Evolutionary conservation across 1,140 invertebrate genomes (phyloP).

Genomic region (Saccostrea echinata): DNA sequence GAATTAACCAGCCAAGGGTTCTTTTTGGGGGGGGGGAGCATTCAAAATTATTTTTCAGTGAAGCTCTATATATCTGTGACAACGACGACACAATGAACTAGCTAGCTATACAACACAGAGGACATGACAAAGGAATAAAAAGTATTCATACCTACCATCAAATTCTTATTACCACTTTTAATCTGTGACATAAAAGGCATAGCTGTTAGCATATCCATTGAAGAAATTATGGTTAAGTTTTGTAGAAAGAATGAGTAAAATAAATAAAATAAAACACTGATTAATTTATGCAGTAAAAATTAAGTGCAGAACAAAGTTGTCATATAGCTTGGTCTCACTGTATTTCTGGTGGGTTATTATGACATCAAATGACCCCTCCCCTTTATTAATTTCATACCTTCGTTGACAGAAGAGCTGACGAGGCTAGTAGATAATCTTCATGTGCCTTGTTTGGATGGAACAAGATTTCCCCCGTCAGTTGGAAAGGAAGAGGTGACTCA

Average conservation of each 20-base stretch:
- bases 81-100: background rate
- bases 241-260: no score
- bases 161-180: background rate
- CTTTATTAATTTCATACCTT: slow-evolving; percentile 4
- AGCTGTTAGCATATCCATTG: background rate
- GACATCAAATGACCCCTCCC: background rate
- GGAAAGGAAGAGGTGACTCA: background rate
- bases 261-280: no score
- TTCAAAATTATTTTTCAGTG: background rate
- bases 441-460: slow-evolving; percentile 16
- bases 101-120: background rate
- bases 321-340: no score
- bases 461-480: slow-evolving; percentile 12
- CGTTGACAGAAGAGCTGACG: background rate
- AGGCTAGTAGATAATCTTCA: slow-evolving; percentile 32
- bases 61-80: background rate
- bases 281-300: no score
- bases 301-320: no score
- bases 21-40: no score
- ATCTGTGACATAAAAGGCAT: background rate
- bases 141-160: background rate
- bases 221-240: no score
- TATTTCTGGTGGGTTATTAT: no score
- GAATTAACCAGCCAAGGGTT: no score
- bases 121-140: background rate